These are phyloP conservation scores for Odocoileus virginianus DNA, from an alignment of 2,113 vertebrate genomes.

Conservation along the genomic window DNA sequence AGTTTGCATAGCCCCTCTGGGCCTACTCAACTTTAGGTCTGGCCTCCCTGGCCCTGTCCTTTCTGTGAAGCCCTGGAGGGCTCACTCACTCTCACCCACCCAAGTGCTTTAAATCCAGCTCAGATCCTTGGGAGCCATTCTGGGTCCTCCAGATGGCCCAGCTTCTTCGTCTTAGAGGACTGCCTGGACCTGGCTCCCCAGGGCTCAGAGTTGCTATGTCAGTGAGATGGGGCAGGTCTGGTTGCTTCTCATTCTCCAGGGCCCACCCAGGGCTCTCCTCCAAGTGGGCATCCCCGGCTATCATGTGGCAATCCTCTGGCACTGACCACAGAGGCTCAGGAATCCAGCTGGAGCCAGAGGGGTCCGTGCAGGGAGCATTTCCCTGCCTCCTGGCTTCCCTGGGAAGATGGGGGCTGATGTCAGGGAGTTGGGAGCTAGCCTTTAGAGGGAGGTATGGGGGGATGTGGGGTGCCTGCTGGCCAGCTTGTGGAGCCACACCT, in stretches of 20 bases:
- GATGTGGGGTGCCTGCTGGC: neutral
- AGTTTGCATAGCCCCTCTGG: neutral
- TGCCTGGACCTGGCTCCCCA: neutral
- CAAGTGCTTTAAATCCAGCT: neutral
- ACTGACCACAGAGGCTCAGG: neutral
- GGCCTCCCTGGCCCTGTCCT: neutral
- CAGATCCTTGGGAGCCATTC: neutral
- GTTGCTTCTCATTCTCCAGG: neutral
- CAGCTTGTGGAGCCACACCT: accelerated
- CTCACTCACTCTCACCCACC: accelerated
- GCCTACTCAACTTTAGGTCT: neutral
- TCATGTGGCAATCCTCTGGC: neutral
- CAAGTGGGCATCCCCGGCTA: neutral
- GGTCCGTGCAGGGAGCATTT: neutral
- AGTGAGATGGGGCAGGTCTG: neutral
- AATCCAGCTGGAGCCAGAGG: neutral
- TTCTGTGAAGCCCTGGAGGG: neutral
- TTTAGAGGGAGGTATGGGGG: neutral
- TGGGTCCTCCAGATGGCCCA: neutral
- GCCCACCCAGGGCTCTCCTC: neutral
- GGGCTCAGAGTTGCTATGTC: neutral
- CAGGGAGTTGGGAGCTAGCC: neutral
- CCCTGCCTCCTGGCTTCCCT: neutral
- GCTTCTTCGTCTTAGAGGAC: neutral
- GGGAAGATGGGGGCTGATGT: neutral